Conservation (phyloP, 2,888 invertebrate genomes). For the Amphipoea lucens region DNA sequence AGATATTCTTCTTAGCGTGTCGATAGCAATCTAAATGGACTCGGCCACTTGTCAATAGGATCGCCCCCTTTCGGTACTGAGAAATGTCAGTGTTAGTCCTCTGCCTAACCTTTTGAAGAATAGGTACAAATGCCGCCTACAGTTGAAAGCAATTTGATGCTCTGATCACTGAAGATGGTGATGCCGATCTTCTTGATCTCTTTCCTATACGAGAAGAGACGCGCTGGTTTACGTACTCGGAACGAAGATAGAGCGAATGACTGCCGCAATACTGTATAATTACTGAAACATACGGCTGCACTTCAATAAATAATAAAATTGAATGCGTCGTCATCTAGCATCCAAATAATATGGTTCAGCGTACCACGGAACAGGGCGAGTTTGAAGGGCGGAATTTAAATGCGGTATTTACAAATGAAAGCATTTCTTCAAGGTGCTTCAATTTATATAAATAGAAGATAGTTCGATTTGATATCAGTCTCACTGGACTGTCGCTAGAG, state of each 20-base stretch:
- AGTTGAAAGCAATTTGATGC: neutral
- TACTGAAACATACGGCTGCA: no score
- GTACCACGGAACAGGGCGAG: neutral
- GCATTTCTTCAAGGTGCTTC: neutral
- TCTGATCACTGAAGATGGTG: neutral
- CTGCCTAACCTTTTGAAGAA: neutral
- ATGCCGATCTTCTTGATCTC: neutral
- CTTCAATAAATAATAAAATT: no score
- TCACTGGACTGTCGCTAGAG: neutral
- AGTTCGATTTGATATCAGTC: constrained; percentile 20
- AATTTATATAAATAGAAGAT: constrained; percentile 39
- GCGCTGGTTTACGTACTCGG: neutral
- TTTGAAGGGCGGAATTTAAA: constrained; percentile 18
- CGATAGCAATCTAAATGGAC: no score
- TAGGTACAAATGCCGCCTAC: neutral
- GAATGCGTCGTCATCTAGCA: no score
- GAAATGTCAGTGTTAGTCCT: neutral
- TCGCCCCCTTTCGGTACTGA: neutral
- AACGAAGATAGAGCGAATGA: neutral
- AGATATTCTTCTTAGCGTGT: no score
- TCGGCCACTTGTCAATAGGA: neutral
- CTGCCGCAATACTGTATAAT: neutral
- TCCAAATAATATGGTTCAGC: constrained; percentile 6
- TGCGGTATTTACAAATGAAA: constrained; percentile 24
- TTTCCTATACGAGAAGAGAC: neutral